A percentile compares a stretch with the other conserved stretches of the same genome.
These are phyloP conservation scores for Chouioia cunea DNA, from an alignment of 2,888 invertebrate genomes.

Conservation along the genomic window DNA sequence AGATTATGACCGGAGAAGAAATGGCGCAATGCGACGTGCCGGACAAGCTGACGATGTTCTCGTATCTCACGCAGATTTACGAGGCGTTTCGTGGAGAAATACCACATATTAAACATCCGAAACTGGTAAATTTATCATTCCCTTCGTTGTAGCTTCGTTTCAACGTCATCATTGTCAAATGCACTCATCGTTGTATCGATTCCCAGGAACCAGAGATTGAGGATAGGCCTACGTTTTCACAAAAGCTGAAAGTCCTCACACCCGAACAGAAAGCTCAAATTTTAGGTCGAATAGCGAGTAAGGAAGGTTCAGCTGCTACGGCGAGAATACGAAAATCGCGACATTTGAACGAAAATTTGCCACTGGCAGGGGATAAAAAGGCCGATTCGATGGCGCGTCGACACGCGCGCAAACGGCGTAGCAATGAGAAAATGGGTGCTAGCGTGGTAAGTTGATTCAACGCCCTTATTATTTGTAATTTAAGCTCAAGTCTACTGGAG, in stretches of 20 bases:
- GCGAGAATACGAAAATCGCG: conserved; percentile 59
- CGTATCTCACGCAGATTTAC: conserved; percentile 90
- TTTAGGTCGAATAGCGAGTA: conserved; percentile 59
- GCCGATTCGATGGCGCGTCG: conserved; percentile 67
- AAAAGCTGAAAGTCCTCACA: conserved; percentile 61
- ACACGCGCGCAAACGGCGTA: conserved; percentile 74
- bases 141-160: too few species aligned
- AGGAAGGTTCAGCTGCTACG: conserved; percentile 33
- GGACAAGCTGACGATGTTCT: conserved; percentile 81
- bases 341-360: conserved; percentile 60
- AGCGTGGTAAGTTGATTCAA: conserved; percentile 73
- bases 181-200: neutral
- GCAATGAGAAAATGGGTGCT: conserved; percentile 74
- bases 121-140: conserved; percentile 71
- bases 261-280: conserved; percentile 62
- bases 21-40: conserved; percentile 79
- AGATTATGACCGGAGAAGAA: conserved; percentile 82
- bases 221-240: conserved; percentile 59
- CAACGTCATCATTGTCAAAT: neutral
- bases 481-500: neutral
- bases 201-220: conserved; percentile 63
- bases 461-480: neutral
- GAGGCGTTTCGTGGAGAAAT: conserved; percentile 92
- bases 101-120: conserved; percentile 83
- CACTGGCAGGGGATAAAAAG: conserved; percentile 61